phyloP scores from a whole-genome alignment of 2,797 vertebrate genomes.

The Mormyrus hasselquistii region DNA sequence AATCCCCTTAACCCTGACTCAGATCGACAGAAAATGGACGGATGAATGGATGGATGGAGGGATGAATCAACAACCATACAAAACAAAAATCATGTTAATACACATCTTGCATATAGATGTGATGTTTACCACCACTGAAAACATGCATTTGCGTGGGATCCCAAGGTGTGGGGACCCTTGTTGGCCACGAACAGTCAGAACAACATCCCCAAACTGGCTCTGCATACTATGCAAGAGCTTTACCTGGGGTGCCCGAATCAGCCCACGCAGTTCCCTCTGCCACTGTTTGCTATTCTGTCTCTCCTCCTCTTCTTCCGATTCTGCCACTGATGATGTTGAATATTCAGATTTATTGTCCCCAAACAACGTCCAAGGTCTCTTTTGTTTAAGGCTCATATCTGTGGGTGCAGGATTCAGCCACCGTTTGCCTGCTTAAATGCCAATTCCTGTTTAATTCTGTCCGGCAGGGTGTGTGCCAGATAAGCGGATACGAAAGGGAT shows the following conservation, averaged over 20 bases:
- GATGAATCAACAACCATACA: not conserved
- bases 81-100: not conserved
- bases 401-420: not conserved
- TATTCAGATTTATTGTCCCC: not conserved
- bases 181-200: not conserved
- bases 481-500: not conserved
- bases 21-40: not conserved
- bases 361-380: not conserved
- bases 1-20: not conserved
- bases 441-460: not conserved
- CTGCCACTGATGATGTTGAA: not conserved
- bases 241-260: not conserved
- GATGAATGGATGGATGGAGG: not conserved
- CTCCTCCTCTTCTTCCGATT: not conserved
- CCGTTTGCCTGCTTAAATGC: not conserved
- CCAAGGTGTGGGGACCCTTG: not conserved
- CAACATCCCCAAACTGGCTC: not conserved
- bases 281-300: not conserved
- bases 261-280: not conserved
- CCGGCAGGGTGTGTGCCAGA: not conserved
- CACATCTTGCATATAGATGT: not conserved
- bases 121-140: not conserved
- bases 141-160: not conserved
- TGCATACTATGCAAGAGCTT: not conserved
- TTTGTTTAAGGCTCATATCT: not conserved